Percentiles rank a stretch among this genome's conserved stretches.
phyloP scores from a whole-genome alignment of 2,888 invertebrate species.

The Calliphora vomitoria region DNA sequence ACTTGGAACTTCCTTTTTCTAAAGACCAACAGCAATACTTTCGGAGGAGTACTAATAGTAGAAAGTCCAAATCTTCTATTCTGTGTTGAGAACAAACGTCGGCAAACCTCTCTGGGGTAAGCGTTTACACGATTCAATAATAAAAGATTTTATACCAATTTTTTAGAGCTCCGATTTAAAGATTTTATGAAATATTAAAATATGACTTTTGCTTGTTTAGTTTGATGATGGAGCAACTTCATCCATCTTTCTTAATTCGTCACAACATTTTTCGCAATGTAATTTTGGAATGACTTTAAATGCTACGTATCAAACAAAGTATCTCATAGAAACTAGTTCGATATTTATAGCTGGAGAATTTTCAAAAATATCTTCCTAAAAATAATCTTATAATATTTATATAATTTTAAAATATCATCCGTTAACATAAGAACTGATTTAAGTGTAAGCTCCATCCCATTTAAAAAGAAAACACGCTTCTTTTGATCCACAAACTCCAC shows the following conservation, averaged over 20 bases:
- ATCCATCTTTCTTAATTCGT: too few species aligned
- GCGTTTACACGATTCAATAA: neutral
- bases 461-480: slow-evolving; percentile 8
- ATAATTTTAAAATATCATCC: too few species aligned
- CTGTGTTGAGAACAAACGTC: neutral
- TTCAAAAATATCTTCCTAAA: slow-evolving; percentile 1
- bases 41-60: slow-evolving; percentile 20
- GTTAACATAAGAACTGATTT: slow-evolving; percentile 2
- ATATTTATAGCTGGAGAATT: slow-evolving; percentile 4
- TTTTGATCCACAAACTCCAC: slow-evolving; percentile 1
- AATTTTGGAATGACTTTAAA: too few species aligned
- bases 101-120: neutral
- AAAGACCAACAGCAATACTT: slow-evolving; percentile 12
- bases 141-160: neutral
- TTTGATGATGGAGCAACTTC: too few species aligned
- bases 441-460: neutral
- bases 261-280: too few species aligned
- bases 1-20: neutral
- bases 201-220: too few species aligned
- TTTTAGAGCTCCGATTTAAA: neutral
- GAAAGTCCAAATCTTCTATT: slow-evolving; percentile 21
- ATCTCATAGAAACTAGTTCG: too few species aligned
- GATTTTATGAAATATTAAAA: too few species aligned
- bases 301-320: too few species aligned
- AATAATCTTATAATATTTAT: neutral